These are phyloP conservation scores for Pteruthius melanotis DNA, from an alignment of 2,113 vertebrate species.

Conservation along the genomic window DNA sequence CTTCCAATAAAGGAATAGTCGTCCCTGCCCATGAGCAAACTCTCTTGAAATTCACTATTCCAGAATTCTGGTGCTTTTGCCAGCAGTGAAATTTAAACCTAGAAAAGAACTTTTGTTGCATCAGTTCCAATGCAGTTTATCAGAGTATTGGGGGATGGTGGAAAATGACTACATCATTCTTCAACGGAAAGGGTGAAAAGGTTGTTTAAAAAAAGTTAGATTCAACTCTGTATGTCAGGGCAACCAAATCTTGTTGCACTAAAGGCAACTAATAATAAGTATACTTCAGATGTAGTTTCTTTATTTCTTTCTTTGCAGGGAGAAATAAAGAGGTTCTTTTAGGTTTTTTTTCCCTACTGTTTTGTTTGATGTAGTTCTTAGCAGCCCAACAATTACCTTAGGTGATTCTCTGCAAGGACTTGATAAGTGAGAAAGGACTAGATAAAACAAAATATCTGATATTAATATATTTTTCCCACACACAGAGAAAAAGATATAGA, in stretches of 20 bases:
- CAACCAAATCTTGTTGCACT: constrained; percentile 27
- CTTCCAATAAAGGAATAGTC: constrained; percentile 72
- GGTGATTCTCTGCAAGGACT: constrained; percentile 66
- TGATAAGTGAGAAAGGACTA: constrained; percentile 57
- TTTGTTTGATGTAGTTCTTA: constrained; percentile 67
- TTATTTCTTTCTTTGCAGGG: constrained; percentile 21
- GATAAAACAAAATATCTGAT: constrained; percentile 73
- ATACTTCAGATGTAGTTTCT: constrained; percentile 29
- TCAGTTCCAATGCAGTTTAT: background rate
- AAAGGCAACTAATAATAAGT: constrained; percentile 35
- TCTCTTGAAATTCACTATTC: constrained; percentile 15
- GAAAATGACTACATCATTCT: background rate
- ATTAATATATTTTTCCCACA: constrained; percentile 59
- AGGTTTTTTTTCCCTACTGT: background rate
- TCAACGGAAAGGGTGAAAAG: constrained; percentile 11
- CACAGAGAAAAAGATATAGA: constrained; percentile 5
- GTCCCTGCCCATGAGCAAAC: constrained; percentile 37
- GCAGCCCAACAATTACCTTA: constrained; percentile 55
- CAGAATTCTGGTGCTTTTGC: constrained; percentile 5
- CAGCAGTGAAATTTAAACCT: constrained; percentile 24
- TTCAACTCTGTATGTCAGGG: constrained; percentile 4
- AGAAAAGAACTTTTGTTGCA: background rate
- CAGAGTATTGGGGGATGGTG: background rate
- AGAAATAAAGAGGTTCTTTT: constrained; percentile 38
- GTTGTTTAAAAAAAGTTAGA: background rate